Base-by-base conservation (phyloP, 2,888 invertebrate species). In the Drosophila barbarae region DNA sequence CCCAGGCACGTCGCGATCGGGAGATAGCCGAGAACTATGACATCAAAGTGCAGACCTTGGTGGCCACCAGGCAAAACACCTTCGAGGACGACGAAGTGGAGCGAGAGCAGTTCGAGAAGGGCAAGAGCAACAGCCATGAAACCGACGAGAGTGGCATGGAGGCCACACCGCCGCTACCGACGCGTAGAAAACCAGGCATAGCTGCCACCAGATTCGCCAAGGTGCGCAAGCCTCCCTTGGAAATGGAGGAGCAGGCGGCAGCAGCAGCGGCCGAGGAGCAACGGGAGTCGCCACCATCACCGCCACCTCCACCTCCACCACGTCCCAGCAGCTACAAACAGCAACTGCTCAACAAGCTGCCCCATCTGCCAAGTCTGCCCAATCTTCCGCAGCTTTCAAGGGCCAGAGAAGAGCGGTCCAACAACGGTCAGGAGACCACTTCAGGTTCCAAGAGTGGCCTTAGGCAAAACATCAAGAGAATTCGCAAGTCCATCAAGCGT, bases 91-190 rank as follows among this genome's bases (percentile, higher is more conserved):
- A 67, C 34, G 13, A 57, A 15, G 41, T 66, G 46, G 30, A 35
- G 18, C 28, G 21, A 8, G 18, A 13, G 28, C 54, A 50, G 32
- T 47, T 60, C 18, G 56, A 56, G 12, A 32, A n/a, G 8, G n/a
- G 30, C 50, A 51, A 49, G 44, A 13, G 10, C 18, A 18, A 18
- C 21, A 9, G 21, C 46, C 38, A 54, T 13, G 50, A 63, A 9
- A 51, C 72, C 6, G 78, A 87, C 56, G 87, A 87, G 46, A 87
- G 86, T 52, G 86, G 86, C 21, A 81, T 88, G 73, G 86, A 88
- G 51, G 26, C 77, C 74, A 30, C 54, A 13, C 30, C 71, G 60
- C n/a, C 69, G 15, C 46, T 63, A 1, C 28, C 60, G 2, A 35
- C 30, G 9, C 28, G 42, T 8, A 71, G 63, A 44, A 80, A 77